These are phyloP conservation scores for Carduelis carduelis DNA, from an alignment of 2,797 vertebrate species.

Conservation along the genomic window DNA sequence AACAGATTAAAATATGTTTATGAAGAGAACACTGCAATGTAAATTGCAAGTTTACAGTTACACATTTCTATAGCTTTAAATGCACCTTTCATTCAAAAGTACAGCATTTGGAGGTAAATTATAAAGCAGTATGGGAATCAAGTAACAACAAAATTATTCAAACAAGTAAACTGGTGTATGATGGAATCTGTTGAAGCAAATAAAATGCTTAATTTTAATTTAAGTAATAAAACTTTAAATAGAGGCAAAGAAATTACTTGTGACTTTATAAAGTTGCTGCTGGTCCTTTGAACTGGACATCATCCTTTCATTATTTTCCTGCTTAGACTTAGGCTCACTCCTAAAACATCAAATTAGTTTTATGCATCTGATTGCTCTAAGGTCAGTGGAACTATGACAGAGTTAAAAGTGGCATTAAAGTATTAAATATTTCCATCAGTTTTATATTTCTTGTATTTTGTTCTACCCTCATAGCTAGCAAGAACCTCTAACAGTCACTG, in stretches of 20 bases:
- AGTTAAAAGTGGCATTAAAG: background rate
- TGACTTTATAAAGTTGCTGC: background rate
- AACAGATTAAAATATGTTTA: background rate
- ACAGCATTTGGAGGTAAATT: conserved; percentile 13
- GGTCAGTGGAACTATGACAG: background rate
- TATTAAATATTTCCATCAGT: background rate
- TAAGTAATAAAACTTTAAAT: background rate
- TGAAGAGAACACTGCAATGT: background rate
- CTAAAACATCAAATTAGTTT: background rate
- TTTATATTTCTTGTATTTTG: background rate
- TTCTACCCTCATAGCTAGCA: background rate
- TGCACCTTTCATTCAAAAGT: background rate
- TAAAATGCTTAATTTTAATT: background rate
- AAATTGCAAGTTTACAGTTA: background rate
- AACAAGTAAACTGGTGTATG: background rate
- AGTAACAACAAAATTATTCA: conserved; percentile 5
- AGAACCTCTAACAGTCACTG: background rate
- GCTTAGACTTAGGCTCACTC: background rate
- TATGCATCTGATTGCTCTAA: background rate
- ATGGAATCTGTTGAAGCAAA: background rate
- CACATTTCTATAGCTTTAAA: conserved; percentile 13
- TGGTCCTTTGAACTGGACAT: background rate
- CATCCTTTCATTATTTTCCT: background rate
- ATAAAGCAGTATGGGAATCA: background rate
- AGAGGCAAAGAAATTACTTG: background rate